These are phyloP conservation scores for Eupeodes corollae DNA, from an alignment of 1,140 invertebrate species.

Conservation along the genomic window DNA sequence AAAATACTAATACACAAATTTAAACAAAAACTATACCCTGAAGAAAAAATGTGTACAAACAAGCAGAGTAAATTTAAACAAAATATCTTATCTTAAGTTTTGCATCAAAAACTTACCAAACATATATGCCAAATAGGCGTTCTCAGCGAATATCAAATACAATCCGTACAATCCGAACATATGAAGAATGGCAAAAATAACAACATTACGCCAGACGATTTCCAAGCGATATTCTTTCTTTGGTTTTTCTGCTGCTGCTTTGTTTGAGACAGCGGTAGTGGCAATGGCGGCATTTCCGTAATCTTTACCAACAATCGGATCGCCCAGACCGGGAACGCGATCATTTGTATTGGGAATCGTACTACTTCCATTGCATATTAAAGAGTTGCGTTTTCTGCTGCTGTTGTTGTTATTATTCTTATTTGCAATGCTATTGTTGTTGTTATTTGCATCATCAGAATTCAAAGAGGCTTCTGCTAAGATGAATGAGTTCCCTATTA, in stretches of 20 bases:
- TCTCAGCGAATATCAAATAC: conserved; percentile 49
- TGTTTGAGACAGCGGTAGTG: conserved; percentile 1
- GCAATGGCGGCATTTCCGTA: background rate
- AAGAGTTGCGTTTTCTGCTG: conserved; percentile 1
- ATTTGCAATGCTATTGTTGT: conserved; percentile 24
- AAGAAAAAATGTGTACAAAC: background rate
- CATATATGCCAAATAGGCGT: conserved; percentile 45
- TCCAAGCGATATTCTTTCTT: conserved; percentile 26
- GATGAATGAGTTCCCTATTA: conserved; percentile 34
- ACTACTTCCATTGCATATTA: background rate
- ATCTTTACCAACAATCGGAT: background rate
- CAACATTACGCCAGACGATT: conserved; percentile 67
- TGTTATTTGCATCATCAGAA: conserved; percentile 18
- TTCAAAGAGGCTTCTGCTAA: conserved; percentile 28
- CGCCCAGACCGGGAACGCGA: conserved; percentile 8
- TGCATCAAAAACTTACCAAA: conserved; percentile 44
- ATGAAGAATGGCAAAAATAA: conserved; percentile 56
- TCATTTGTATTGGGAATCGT: background rate
- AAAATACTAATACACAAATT: no score
- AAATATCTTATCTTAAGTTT: no score
- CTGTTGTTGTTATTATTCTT: conserved; percentile 7
- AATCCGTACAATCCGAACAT: conserved; percentile 52
- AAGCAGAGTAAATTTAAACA: background rate
- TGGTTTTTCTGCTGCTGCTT: background rate
- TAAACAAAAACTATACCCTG: no score